phyloP scores from a whole-genome alignment of 2,113 vertebrate species.

The Aptenodytes forsteri region DNA sequence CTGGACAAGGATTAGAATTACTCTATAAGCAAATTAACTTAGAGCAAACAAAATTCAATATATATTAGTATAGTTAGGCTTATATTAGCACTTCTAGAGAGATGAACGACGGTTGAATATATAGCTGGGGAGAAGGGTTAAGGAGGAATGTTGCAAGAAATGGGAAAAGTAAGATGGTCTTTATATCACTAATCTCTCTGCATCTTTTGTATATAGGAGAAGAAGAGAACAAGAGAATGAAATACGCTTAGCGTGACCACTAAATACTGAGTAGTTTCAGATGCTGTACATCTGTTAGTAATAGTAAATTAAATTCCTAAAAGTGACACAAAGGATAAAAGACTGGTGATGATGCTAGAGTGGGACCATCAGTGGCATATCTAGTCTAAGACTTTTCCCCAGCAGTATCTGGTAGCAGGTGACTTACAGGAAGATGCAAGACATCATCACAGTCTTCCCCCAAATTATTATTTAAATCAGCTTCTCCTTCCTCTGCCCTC shows the following conservation, averaged over 20 bases:
- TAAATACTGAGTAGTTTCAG: not conserved
- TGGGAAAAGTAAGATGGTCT: not conserved
- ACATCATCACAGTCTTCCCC: not conserved
- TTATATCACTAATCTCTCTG: not conserved
- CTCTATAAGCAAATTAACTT: not conserved
- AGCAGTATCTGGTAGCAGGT: not conserved
- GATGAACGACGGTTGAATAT: not conserved
- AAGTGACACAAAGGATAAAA: not conserved
- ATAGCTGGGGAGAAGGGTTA: not conserved
- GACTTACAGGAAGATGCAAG: not conserved
- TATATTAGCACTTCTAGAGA: not conserved
- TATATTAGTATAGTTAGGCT: not conserved
- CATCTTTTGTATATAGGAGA: not conserved
- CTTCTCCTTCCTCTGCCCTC: not conserved
- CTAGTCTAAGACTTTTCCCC: not conserved
- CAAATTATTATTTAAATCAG: not conserved
- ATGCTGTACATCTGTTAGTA: not conserved
- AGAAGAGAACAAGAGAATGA: not conserved
- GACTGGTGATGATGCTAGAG: not conserved
- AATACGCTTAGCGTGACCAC: not conserved
- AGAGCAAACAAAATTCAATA: not conserved
- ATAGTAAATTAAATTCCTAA: not conserved
- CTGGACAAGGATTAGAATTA: not conserved
- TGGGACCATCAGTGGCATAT: not conserved
- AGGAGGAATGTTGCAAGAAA: not conserved